These are phyloP conservation scores for Trachurus trachurus DNA, from an alignment of 2,797 vertebrate genomes.

Conservation along the genomic window DNA sequence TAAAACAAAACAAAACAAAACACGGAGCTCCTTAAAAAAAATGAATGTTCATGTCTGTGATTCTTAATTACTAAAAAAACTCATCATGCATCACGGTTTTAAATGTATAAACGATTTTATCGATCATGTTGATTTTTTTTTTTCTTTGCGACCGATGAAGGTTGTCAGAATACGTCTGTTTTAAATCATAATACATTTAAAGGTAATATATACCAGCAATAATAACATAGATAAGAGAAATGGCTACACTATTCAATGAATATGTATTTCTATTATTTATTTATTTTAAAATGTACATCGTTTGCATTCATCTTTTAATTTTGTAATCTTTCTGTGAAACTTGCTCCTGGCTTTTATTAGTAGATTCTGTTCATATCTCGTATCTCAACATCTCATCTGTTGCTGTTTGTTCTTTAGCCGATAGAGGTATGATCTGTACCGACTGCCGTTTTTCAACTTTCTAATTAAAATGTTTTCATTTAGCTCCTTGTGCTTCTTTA, in stretches of 20 bases:
- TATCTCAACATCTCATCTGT: constrained; percentile 68
- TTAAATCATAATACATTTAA: constrained; percentile 79
- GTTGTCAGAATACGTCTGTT: constrained; percentile 74
- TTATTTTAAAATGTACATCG: constrained; percentile 78
- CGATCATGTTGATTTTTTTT: constrained; percentile 73
- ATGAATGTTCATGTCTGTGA: constrained; percentile 84
- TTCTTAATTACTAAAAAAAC: constrained; percentile 67
- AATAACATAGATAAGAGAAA: constrained; percentile 84
- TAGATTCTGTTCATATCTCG: constrained; percentile 73
- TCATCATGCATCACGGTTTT: constrained; percentile 77
- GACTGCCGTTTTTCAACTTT: constrained; percentile 84
- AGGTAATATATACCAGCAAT: constrained; percentile 87
- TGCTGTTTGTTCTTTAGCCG: constrained; percentile 75
- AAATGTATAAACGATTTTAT: constrained; percentile 78
- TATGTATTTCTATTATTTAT: constrained; percentile 86
- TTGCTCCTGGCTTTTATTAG: constrained; percentile 65
- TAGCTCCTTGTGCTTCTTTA: constrained; percentile 26
- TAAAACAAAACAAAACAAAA: constrained; percentile 31
- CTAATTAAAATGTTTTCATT: constrained; percentile 84
- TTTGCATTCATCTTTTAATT: constrained; percentile 62
- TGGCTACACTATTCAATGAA: constrained; percentile 79
- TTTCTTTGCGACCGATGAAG: constrained; percentile 57
- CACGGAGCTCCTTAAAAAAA: constrained; percentile 46
- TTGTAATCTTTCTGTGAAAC: constrained; percentile 76
- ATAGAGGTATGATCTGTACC: constrained; percentile 74